Percentiles rank a stretch among this genome's conserved stretches.
Evolutionary conservation across 2,797 vertebrate species (phyloP).

Genomic region (Sebastiscus albofasciatus): DNA sequence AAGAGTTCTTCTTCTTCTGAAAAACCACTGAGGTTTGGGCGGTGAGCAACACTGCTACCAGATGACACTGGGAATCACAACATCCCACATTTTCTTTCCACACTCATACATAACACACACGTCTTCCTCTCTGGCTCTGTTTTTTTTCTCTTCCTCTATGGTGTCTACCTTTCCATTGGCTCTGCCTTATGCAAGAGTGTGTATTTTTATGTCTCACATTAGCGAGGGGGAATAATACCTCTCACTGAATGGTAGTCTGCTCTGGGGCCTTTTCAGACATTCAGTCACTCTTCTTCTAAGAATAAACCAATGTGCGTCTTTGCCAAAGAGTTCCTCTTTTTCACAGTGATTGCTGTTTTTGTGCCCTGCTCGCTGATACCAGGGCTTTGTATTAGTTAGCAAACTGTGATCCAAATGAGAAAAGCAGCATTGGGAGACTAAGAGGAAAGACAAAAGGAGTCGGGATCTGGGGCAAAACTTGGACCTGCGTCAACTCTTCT

Average conservation of each 20-base stretch:
- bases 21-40: constrained; percentile 59
- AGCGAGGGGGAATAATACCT: constrained; percentile 76
- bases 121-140: constrained; percentile 48
- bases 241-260: constrained; percentile 75
- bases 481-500: constrained; percentile 68
- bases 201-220: constrained; percentile 78
- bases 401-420: constrained; percentile 77
- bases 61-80: constrained; percentile 68
- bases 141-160: constrained; percentile 65
- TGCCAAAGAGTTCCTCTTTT: constrained; percentile 70
- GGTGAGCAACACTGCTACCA: constrained; percentile 36
- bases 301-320: constrained; percentile 70
- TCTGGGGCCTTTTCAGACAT: constrained; percentile 81
- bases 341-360: constrained; percentile 68
- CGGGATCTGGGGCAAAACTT: constrained; percentile 66
- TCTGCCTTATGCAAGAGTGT: constrained; percentile 63
- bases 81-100: constrained; percentile 68
- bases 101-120: constrained; percentile 3
- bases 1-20: constrained; percentile 56
- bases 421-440: constrained; percentile 72
- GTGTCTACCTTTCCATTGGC: constrained; percentile 79
- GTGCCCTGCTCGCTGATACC: constrained; percentile 66
- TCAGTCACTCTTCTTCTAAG: constrained; percentile 84
- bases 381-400: constrained; percentile 60
- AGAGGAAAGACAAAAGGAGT: constrained; percentile 58